Conservation (phyloP, 1,140 invertebrate species). For the Seison nebaliae region DNA sequence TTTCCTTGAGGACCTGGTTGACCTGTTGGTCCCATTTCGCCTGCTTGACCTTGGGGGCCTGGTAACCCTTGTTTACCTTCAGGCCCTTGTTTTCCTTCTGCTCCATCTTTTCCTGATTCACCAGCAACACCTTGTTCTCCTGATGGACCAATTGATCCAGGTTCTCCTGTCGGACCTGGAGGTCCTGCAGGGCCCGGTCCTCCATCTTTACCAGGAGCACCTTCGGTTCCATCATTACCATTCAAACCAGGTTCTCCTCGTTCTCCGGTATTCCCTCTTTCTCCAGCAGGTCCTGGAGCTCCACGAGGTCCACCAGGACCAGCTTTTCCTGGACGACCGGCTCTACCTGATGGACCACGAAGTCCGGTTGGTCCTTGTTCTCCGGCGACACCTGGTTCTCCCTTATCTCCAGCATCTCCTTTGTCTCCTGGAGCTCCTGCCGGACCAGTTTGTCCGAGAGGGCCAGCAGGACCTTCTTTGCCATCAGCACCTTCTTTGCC, state of each 20-base stretch:
- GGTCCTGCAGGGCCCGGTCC: background rate
- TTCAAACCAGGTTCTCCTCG: too few species aligned
- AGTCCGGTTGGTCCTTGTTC: too few species aligned
- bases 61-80: background rate
- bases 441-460: too few species aligned
- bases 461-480: background rate
- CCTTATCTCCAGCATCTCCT: too few species aligned
- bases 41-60: background rate
- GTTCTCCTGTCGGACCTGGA: background rate
- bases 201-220: background rate
- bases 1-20: slow-evolving; percentile 1
- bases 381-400: too few species aligned
- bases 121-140: slow-evolving; percentile 2
- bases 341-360: too few species aligned
- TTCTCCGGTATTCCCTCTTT: too few species aligned
- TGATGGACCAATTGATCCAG: background rate
- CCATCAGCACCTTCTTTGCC: slow-evolving; percentile 9
- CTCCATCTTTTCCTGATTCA: background rate
- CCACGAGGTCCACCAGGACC: too few species aligned
- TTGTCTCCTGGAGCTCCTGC: too few species aligned
- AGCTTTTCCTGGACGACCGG: too few species aligned
- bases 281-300: too few species aligned
- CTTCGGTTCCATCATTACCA: too few species aligned
- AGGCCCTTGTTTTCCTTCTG: background rate
- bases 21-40: slow-evolving; percentile 2